Evolutionary conservation across 2,113 vertebrate species (phyloP), one percentile per base, ranked within the genome.

Genomic region (Craseonycteris thonglongyai): DNA sequence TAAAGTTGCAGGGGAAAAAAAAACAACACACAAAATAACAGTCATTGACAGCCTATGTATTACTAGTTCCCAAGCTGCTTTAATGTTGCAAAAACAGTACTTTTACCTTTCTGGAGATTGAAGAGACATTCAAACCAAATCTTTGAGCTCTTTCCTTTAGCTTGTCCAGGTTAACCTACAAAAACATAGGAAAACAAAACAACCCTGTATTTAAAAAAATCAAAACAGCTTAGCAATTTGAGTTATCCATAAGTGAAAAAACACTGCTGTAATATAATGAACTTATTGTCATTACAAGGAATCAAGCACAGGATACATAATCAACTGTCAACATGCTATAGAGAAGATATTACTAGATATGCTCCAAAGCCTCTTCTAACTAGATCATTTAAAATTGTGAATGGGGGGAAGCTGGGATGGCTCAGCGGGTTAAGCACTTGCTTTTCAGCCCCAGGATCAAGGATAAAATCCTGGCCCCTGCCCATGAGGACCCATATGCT

Each of bases 71-170:
- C 3, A 40, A 81, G 33, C 26, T 72, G 12, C 40, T 61, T 47
- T 49, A 72, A 59, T 35, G 81, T 83, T 91, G 58, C 78, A 91
- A 74, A 96, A 85, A 89, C 12, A 13, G 38, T 75, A 88, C n/a
- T 95, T 95, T 98, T 97, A 99, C 99, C 99, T 99, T 99, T 92
- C 98, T 99, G 97, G 99, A 99, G 94, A 99, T 97, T 6, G 99
- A 98, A 24, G 99, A 99, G 59, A 99, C 99, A 40, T 99, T 99
- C 98, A 99, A 96, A 71, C 99, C 99, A 85, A 99, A 99, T 93
- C 99, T 98, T 56, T 99, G 99, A 42, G 99, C 99, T 94, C 99
- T 98, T 95, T 99, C 99, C 97, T 99, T 99, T 95, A 99, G 97
- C 88, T 99, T 99, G 66, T 99, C 99, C 40, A 99, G 93, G 91